Evolutionary conservation across 2,797 vertebrate genomes (phyloP).

Genomic region (Nannoperca obscura): DNA sequence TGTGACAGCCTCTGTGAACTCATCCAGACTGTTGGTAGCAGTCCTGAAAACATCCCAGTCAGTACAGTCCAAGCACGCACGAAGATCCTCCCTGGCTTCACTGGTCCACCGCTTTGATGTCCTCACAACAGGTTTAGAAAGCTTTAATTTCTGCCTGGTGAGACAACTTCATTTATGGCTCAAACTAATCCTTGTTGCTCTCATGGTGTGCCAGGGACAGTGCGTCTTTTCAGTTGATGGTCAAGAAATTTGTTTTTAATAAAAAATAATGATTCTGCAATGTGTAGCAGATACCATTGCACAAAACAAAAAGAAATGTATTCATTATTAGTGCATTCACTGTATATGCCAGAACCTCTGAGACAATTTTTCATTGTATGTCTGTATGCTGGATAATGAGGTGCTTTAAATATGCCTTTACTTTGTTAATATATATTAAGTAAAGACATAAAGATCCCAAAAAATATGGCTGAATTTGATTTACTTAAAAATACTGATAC

Average conservation of each 20-base stretch:
- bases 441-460: slow-evolving; percentile 4
- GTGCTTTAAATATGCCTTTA: slow-evolving; percentile 9
- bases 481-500: background rate
- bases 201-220: slow-evolving; percentile 15
- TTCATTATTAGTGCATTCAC: slow-evolving; percentile 33
- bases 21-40: too few relatives aligned
- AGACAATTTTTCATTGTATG: background rate
- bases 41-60: too few relatives aligned
- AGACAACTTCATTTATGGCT: slow-evolving; percentile 70
- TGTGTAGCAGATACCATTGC: slow-evolving; percentile 10
- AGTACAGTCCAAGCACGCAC: too few relatives aligned
- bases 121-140: too few relatives aligned
- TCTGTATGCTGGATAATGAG: slow-evolving; percentile 10
- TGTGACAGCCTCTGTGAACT: too few relatives aligned
- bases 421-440: slow-evolving; percentile 4
- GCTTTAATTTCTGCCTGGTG: too few relatives aligned
- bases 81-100: too few relatives aligned
- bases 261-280: slow-evolving; percentile 4
- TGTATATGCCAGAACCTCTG: slow-evolving; percentile 1
- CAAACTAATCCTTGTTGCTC: slow-evolving; percentile 18
- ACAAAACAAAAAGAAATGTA: slow-evolving; percentile 20
- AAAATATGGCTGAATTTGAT: background rate
- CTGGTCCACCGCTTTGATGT: too few relatives aligned
- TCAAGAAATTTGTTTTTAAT: slow-evolving; percentile 37
- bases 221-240: slow-evolving; percentile 18